Percentiles rank a stretch among this genome's conserved stretches.
These are phyloP conservation scores for Thryonomys swinderianus DNA, from an alignment of 2,113 vertebrate species.

Conservation along the genomic window DNA sequence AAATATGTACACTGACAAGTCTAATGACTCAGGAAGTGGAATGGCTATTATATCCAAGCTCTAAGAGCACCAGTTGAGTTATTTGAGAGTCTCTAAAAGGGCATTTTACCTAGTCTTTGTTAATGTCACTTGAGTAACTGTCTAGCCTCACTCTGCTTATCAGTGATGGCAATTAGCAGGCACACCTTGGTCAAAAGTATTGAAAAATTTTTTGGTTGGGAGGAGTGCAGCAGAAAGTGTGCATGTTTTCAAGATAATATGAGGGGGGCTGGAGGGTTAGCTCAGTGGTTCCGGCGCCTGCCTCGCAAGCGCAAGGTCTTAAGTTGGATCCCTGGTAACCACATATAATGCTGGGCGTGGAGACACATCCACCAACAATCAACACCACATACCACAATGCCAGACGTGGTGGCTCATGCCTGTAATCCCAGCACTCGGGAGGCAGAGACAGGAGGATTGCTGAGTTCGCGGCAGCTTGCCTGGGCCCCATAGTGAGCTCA, in stretches of 20 bases:
- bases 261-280: too few relatives aligned
- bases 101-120: conserved; percentile 62
- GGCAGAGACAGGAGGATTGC: too few relatives aligned
- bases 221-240: neutral
- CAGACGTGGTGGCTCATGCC: too few relatives aligned
- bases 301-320: too few relatives aligned
- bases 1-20: conserved; percentile 75
- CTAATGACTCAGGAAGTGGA: conserved; percentile 75
- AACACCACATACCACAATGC: too few relatives aligned
- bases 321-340: too few relatives aligned
- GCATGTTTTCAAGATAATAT: neutral
- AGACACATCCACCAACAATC: too few relatives aligned
- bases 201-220: neutral
- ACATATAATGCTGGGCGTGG: too few relatives aligned
- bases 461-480: too few relatives aligned
- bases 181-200: neutral
- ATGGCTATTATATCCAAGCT: conserved; percentile 77
- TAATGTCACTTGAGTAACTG: conserved; percentile 58
- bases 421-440: too few relatives aligned
- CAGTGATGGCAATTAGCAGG: conserved; percentile 47
- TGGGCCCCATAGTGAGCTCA: too few relatives aligned
- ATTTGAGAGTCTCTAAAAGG: conserved; percentile 71
- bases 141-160: conserved; percentile 33
- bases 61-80: conserved; percentile 75
- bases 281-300: too few relatives aligned